These are phyloP conservation scores for Schizaphis graminum DNA, from an alignment of 2,888 invertebrate genomes.

Conservation along the genomic window DNA sequence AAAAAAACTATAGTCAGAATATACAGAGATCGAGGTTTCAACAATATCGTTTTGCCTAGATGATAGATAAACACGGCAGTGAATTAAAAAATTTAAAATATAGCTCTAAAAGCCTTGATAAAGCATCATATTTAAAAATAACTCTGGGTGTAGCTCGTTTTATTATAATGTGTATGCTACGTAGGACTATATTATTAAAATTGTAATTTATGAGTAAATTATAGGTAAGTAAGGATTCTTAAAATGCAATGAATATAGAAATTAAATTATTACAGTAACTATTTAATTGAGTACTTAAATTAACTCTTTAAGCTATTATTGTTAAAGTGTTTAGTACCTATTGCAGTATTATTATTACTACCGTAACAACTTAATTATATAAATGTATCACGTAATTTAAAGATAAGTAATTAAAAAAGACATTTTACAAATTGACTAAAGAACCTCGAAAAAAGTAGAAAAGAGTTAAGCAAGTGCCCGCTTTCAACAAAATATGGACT, in stretches of 20 bases:
- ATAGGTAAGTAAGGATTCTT: background rate
- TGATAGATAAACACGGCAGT: background rate
- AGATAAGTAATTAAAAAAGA: background rate
- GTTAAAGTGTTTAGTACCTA: background rate
- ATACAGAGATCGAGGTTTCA: background rate
- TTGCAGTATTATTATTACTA: no score
- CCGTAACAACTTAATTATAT: no score
- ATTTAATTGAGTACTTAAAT: background rate
- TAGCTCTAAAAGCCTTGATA: background rate
- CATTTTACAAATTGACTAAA: background rate
- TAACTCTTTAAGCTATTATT: background rate
- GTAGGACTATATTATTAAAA: background rate
- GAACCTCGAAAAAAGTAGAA: background rate
- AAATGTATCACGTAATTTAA: no score
- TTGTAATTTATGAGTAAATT: background rate
- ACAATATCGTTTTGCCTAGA: background rate
- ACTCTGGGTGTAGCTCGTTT: background rate
- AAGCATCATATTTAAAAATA: background rate
- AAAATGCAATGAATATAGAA: background rate
- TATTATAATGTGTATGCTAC: background rate
- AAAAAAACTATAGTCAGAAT: background rate
- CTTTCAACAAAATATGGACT: background rate
- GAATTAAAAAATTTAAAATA: background rate
- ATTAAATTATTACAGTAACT: background rate
- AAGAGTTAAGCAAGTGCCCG: background rate